These are phyloP conservation scores for Chrysolina haemoptera DNA, from an alignment of 2,888 invertebrate genomes.

Conservation along the genomic window DNA sequence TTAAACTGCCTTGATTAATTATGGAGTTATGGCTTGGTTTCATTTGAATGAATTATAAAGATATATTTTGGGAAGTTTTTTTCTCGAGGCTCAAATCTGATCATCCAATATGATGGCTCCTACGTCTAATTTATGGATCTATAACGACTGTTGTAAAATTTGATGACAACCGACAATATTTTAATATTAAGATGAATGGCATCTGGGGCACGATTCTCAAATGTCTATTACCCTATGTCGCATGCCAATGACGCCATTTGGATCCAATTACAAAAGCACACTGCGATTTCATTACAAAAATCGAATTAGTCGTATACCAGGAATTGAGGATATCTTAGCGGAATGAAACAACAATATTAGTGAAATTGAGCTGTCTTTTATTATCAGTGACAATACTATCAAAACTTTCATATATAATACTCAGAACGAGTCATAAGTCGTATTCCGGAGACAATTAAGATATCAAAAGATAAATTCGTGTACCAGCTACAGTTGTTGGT, in stretches of 20 bases:
- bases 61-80: not conserved
- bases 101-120: not conserved
- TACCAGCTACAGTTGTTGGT: slow-evolving; percentile 43
- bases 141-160: not conserved
- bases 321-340: too few species aligned
- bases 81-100: not conserved
- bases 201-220: too few species aligned
- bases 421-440: slow-evolving; percentile 25
- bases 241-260: too few species aligned
- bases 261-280: too few species aligned
- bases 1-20: slow-evolving; percentile 25
- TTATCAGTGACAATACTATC: slow-evolving; percentile 24
- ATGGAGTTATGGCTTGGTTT: slow-evolving; percentile 8
- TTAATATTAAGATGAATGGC: too few species aligned
- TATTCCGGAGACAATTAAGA: slow-evolving; percentile 35
- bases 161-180: too few species aligned
- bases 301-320: too few species aligned
- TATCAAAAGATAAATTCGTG: slow-evolving; percentile 44
- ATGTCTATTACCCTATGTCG: too few species aligned
- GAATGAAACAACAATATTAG: not conserved
- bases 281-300: too few species aligned
- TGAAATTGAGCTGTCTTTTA: slow-evolving; percentile 15
- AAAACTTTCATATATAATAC: slow-evolving; percentile 20
- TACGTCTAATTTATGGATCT: not conserved
- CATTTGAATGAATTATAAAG: slow-evolving; percentile 17